A percentile compares a stretch with the other conserved stretches of the same genome.
phyloP scores from a whole-genome alignment of 2,797 vertebrate species.

The Pipistrellus kuhlii region DNA sequence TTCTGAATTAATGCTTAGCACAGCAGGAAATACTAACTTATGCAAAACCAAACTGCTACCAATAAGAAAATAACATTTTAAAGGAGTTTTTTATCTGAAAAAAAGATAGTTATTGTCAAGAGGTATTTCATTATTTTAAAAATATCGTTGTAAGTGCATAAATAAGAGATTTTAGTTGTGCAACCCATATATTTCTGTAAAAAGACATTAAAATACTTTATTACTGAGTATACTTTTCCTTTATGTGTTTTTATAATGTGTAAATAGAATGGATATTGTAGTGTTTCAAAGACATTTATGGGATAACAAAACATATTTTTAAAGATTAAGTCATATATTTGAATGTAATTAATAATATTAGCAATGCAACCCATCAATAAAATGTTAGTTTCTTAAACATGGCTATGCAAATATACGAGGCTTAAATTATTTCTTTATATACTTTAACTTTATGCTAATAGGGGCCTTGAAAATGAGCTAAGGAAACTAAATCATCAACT shows the following conservation, averaged over 20 bases:
- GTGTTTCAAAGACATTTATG: not conserved
- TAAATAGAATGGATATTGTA: not conserved
- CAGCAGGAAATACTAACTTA: constrained; percentile 64
- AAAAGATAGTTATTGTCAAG: constrained; percentile 43
- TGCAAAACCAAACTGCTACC: constrained; percentile 52
- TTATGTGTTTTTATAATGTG: not conserved
- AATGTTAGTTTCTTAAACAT: not conserved
- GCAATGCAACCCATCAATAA: not conserved
- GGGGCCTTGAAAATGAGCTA: constrained; percentile 13
- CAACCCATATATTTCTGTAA: not conserved
- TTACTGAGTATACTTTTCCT: not conserved
- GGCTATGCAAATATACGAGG: not conserved
- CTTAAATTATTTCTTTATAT: not conserved
- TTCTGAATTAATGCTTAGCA: constrained; percentile 69
- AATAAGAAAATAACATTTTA: constrained; percentile 46
- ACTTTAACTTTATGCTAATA: constrained; percentile 25
- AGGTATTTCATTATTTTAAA: constrained; percentile 57
- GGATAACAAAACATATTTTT: not conserved
- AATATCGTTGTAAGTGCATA: not conserved
- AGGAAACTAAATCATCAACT: not conserved
- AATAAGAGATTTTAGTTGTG: not conserved
- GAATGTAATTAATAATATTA: constrained; percentile 2
- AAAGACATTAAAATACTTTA: not conserved
- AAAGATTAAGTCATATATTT: not conserved
- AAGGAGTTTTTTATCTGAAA: constrained; percentile 38